Conservation (phyloP, 2,888 invertebrate genomes). For the Carpatolechia fugitivella region DNA sequence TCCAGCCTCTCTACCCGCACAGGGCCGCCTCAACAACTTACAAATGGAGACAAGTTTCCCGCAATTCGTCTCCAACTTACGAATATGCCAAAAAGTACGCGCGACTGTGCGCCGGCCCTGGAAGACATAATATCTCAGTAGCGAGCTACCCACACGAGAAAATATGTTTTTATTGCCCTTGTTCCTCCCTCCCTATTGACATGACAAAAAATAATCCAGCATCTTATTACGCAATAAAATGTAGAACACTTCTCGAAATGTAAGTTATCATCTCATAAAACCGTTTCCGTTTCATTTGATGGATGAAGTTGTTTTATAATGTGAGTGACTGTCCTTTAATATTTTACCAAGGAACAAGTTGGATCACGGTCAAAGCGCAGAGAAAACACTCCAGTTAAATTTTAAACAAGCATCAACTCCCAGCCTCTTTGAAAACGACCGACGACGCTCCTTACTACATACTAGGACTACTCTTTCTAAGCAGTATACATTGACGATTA, state of each 20-base stretch:
- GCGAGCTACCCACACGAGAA: constrained; percentile 23
- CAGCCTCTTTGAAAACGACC: background rate
- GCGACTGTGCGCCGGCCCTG: background rate
- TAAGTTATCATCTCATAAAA: constrained; percentile 7
- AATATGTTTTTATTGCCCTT: constrained; percentile 45
- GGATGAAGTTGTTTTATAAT: background rate
- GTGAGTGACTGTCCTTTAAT: background rate
- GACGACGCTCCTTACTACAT: background rate
- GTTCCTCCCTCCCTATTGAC: background rate
- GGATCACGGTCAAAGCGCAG: background rate
- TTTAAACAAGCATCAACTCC: background rate
- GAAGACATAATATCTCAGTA: background rate
- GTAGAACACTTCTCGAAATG: constrained; percentile 1
- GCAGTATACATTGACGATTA: too few species aligned
- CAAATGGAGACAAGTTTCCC: constrained; percentile 1
- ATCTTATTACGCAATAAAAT: constrained; percentile 11
- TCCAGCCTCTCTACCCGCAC: background rate
- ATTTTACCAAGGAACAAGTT: background rate
- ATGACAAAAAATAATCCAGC: constrained; percentile 13
- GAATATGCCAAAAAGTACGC: background rate
- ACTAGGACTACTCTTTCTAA: background rate
- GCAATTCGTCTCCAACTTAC: background rate
- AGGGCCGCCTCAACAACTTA: constrained; percentile 1
- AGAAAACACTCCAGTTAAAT: background rate
- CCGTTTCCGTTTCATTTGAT: constrained; percentile 1